phyloP scores from a whole-genome alignment of 2,888 invertebrate species.

The Salticus scenicus region DNA sequence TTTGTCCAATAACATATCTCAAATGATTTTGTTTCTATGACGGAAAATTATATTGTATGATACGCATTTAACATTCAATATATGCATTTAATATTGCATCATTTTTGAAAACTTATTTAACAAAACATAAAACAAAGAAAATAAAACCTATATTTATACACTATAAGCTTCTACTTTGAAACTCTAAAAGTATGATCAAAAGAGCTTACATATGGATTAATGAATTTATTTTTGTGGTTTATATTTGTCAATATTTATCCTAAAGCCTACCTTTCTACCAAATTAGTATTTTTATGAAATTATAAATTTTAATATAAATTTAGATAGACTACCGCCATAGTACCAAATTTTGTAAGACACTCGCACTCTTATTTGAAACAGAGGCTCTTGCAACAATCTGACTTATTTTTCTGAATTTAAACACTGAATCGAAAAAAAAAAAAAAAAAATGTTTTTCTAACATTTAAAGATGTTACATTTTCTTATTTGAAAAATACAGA shows the following conservation, averaged over 20 bases:
- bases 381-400: neutral
- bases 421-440: no score
- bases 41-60: no score
- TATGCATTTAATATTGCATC: no score
- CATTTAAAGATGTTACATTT: neutral
- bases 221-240: slow-evolving; percentile 42
- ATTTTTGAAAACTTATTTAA: no score
- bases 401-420: neutral
- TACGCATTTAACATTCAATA: no score
- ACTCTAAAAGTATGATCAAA: slow-evolving; percentile 30
- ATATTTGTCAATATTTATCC: slow-evolving; percentile 30
- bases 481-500: neutral
- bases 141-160: neutral
- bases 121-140: neutral
- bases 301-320: neutral
- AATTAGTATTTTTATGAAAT: slow-evolving; percentile 24
- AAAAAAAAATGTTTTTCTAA: no score
- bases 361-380: neutral
- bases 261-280: slow-evolving; percentile 26
- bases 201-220: slow-evolving; percentile 40
- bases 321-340: neutral
- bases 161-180: slow-evolving; percentile 20
- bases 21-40: no score
- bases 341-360: slow-evolving; percentile 16
- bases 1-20: no score